phyloP scores from a whole-genome alignment of 2,113 vertebrate genomes.

The Aspiorhynchus laticeps region DNA sequence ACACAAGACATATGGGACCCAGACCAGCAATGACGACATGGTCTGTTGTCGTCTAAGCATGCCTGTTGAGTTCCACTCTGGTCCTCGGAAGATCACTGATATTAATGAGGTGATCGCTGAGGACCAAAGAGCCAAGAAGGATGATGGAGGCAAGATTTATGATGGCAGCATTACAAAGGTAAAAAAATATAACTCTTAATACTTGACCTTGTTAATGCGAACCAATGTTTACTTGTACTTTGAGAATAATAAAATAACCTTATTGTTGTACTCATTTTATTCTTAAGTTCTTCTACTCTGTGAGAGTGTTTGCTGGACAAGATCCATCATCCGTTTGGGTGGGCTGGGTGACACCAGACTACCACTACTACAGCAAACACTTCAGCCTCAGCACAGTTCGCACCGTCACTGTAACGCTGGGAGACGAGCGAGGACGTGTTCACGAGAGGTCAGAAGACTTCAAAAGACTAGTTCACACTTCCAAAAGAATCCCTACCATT shows the following conservation, averaged over 20 bases:
- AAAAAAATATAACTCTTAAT: conserved; percentile 10
- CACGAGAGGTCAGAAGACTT: conserved; percentile 85
- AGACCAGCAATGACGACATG: conserved; percentile 91
- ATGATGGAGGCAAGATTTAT: conserved; percentile 70
- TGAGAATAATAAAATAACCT: not conserved
- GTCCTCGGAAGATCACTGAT: conserved; percentile 73
- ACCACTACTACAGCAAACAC: conserved; percentile 91
- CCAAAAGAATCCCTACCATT: not conserved
- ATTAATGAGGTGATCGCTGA: conserved; percentile 49
- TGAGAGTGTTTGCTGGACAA: conserved; percentile 93
- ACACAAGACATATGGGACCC: conserved; percentile 95
- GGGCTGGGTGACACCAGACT: conserved; percentile 97
- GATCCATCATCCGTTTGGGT: conserved; percentile 93
- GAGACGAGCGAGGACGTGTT: conserved; percentile 93
- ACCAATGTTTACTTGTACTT: not conserved
- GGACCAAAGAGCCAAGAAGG: conserved; percentile 53
- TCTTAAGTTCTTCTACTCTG: conserved; percentile 83
- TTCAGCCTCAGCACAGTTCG: conserved; percentile 89
- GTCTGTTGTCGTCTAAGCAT: conserved; percentile 93
- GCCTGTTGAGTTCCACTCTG: conserved; percentile 89
- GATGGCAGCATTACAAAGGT: conserved; percentile 76
- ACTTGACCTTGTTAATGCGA: not conserved
- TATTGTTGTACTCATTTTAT: not conserved
- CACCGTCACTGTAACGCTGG: conserved; percentile 94
- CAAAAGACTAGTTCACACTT: not conserved